Percentiles rank a stretch among this genome's conserved stretches.
Evolutionary conservation across 1,140 invertebrate genomes (phyloP).

Genomic region (Drosophila tristis): DNA sequence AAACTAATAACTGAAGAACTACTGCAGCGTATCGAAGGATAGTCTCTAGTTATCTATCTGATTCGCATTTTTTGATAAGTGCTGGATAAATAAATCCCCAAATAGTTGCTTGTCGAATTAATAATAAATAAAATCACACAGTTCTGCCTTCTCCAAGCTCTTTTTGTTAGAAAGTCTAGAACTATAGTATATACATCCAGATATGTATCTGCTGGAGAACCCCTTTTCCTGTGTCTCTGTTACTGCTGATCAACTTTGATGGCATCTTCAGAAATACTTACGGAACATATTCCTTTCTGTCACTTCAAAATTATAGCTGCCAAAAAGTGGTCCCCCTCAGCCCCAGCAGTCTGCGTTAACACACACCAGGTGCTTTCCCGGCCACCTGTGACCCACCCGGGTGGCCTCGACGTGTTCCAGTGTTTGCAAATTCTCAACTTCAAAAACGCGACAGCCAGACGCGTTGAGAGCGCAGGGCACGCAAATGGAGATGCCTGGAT

Average conservation of each 20-base stretch:
- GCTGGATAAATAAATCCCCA: too few species aligned
- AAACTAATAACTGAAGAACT: too few species aligned
- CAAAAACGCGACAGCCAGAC: conserved; percentile 35
- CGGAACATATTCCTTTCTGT: conserved; percentile 22
- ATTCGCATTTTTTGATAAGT: too few species aligned
- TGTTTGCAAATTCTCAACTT: conserved; percentile 61
- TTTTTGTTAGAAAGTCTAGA: too few species aligned
- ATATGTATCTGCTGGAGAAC: too few species aligned
- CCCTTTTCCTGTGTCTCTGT: neutral
- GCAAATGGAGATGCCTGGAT: conserved; percentile 7
- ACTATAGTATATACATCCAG: too few species aligned
- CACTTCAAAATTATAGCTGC: conserved; percentile 45
- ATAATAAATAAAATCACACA: neutral
- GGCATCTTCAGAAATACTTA: conserved; percentile 2
- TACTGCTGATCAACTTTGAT: neutral
- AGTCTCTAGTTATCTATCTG: too few species aligned
- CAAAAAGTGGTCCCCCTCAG: conserved; percentile 14
- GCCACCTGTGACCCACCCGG: neutral
- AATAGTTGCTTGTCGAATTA: too few species aligned
- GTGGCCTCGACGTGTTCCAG: conserved; percentile 1
- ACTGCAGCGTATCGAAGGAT: too few species aligned
- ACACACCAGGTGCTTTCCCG: conserved; percentile 17
- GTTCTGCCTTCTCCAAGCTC: too few species aligned
- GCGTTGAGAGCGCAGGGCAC: conserved; percentile 29
- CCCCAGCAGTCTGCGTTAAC: neutral